A percentile compares a stretch with the other conserved stretches of the same genome.
These are phyloP conservation scores for Macroramphosus scolopax DNA, from an alignment of 2,797 vertebrate species.

Conservation along the genomic window DNA sequence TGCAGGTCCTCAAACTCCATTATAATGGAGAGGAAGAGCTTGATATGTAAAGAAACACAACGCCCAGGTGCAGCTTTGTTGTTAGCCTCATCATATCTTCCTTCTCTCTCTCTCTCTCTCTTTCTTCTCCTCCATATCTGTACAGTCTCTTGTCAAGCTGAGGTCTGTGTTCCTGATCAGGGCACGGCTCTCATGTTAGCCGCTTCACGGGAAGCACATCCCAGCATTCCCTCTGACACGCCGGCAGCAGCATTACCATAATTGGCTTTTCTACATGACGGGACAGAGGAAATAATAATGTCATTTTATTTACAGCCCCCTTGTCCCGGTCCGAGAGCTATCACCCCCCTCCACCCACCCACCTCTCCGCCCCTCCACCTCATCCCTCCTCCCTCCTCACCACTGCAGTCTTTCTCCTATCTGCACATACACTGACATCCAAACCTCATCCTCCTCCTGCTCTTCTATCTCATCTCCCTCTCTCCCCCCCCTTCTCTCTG, in stretches of 20 bases:
- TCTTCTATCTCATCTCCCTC: slow-evolving; percentile 55
- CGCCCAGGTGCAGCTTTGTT: slow-evolving; percentile 46
- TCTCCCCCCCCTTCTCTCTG: slow-evolving; percentile 29
- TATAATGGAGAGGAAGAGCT: too few relatives aligned
- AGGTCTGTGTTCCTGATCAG: slow-evolving; percentile 75
- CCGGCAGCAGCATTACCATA: slow-evolving; percentile 95
- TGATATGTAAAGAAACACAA: slow-evolving; percentile 50
- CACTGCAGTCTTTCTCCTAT: slow-evolving; percentile 39
- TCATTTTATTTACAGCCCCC: slow-evolving; percentile 99
- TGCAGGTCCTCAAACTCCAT: neutral
- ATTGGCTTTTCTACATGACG: slow-evolving; percentile 99
- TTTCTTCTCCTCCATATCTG: slow-evolving; percentile 37
- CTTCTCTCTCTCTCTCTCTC: slow-evolving; percentile 28
- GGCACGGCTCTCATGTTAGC: slow-evolving; percentile 87
- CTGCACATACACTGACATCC: slow-evolving; percentile 51
- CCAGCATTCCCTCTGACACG: slow-evolving; percentile 97
- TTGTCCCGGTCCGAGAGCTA: slow-evolving; percentile 85
- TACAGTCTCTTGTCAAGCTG: slow-evolving; percentile 66
- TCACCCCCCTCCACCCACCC: slow-evolving; percentile 85
- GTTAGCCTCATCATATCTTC: too few relatives aligned
- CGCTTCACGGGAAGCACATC: slow-evolving; percentile 92
- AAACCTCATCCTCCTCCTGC: slow-evolving; percentile 37
- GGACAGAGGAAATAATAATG: slow-evolving; percentile 99
- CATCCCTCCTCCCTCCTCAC: slow-evolving; percentile 21
- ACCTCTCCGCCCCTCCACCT: too few relatives aligned